phyloP scores from a whole-genome alignment of 1,140 invertebrate genomes.

The Caenorhabditis briggsae region DNA sequence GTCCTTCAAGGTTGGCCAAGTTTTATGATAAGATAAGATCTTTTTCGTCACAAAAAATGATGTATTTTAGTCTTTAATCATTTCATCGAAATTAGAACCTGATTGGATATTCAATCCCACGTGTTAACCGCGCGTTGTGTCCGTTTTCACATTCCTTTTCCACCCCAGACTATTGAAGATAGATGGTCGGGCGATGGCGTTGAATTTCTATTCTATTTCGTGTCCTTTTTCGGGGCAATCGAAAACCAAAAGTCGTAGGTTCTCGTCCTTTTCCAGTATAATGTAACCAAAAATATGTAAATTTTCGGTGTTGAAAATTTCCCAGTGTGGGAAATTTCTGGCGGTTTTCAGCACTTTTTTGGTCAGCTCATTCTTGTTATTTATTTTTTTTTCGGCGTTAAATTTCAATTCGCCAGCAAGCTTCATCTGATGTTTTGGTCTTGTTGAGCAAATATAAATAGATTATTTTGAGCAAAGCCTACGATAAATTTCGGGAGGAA shows the following conservation, averaged over 20 bases:
- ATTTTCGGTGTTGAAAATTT: not conserved
- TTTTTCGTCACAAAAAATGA: too few relatives aligned
- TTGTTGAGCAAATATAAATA: constrained; percentile 9
- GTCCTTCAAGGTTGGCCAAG: too few relatives aligned
- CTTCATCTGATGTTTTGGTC: too few relatives aligned
- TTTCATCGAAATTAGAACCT: not conserved
- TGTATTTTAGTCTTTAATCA: not conserved
- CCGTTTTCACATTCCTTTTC: not conserved
- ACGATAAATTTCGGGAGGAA: not conserved
- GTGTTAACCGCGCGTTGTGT: not conserved
- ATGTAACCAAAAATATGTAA: not conserved
- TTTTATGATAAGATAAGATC: too few relatives aligned
- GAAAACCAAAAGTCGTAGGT: constrained; percentile 19
- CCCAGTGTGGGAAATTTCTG: too few relatives aligned
- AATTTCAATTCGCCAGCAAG: too few relatives aligned
- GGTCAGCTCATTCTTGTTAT: not conserved
- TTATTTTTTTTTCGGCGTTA: not conserved
- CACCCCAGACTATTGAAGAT: not conserved
- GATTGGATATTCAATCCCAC: constrained; percentile 12
- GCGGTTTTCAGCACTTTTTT: too few relatives aligned
- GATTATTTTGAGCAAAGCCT: constrained; percentile 4
- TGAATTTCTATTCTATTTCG: constrained; percentile 3
- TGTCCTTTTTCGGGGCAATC: not conserved
- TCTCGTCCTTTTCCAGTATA: not conserved
- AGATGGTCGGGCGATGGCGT: not conserved